phyloP scores from a whole-genome alignment of 2,888 invertebrate genomes.

The Stenotaenia linearis region DNA sequence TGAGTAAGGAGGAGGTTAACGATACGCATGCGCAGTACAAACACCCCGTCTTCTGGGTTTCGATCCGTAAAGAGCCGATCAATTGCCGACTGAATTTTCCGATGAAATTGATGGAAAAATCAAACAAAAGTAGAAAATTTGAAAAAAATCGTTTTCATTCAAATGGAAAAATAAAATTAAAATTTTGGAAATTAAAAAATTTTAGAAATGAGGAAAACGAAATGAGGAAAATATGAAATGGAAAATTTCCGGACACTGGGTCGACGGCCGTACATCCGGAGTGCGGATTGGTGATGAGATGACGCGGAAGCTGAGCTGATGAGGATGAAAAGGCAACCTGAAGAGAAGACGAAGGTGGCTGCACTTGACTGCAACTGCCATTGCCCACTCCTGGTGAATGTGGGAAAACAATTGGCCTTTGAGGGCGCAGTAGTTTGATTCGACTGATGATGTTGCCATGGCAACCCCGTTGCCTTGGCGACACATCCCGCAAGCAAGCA shows the following conservation, averaged over 20 bases:
- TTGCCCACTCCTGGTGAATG: slow-evolving; percentile 26
- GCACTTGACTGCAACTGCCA: slow-evolving; percentile 26
- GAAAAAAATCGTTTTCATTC: too few relatives aligned
- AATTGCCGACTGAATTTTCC: not conserved
- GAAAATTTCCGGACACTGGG: not conserved
- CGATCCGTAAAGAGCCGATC: slow-evolving; percentile 1
- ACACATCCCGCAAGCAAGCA: slow-evolving; percentile 30
- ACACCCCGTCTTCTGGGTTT: slow-evolving; percentile 10
- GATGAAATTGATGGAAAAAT: not conserved
- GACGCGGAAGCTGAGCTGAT: not conserved
- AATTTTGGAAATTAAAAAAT: not conserved
- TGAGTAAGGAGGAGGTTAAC: slow-evolving; percentile 9
- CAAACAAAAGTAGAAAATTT: not conserved
- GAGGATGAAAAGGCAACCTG: not conserved
- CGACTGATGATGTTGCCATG: slow-evolving; percentile 33
- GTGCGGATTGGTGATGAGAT: not conserved
- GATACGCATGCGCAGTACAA: slow-evolving; percentile 15
- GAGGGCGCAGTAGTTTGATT: slow-evolving; percentile 32
- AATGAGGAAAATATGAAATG: not conserved
- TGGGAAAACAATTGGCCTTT: slow-evolving; percentile 33
- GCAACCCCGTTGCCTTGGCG: slow-evolving; percentile 33
- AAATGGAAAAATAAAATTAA: too few relatives aligned
- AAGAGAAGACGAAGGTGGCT: not conserved
- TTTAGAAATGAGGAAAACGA: not conserved
- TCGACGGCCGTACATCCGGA: not conserved